Base-by-base conservation (phyloP, 2,888 invertebrate species). In the Pristionchus japonicus region DNA sequence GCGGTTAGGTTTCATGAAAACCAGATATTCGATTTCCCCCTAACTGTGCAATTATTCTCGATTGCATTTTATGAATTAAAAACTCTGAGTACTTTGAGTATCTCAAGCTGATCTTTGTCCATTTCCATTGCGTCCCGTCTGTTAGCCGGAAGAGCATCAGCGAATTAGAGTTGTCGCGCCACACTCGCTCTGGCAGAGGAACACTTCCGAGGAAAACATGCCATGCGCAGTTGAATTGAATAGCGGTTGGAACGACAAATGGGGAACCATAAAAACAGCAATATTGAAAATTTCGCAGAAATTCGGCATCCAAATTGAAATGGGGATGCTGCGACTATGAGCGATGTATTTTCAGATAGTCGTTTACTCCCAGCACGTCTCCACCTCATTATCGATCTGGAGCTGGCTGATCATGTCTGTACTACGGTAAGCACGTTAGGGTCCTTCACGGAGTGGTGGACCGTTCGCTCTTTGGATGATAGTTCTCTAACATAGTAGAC, bases 381-480 rank as follows among this genome's bases (percentile, higher is more conserved):
- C 89, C 31, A 90, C 91, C 9, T 89, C 88, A n/a, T 87, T 90
- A 9, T 88, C 89, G 23, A 91, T 91, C 52, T 91, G 91, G 91
- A 86, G 88, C 47, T 91, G 91, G 91, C 89, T 91, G 1, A 85
- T 91, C 31, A 91, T 91, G 91, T 91, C 91, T 0, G 89, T 88
- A 37, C 88, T 91, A 20, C 67, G 90, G 82, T 90, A 89, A 49
- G 64, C 61, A 17, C 15, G 27, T 6, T 64, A 64, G 31, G 70
- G 37, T 86, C n/a, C n/a, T n/a, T n/a, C n/a, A 37, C 27, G 20
- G 20, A 47, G 20, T 70, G n/a, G 74, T 43, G 34, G 37, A 17
- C 34, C 9, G 70, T 15, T 70, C 70, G 11, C 70, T 23, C 1
- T 34, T 17, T 7, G 2, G 23, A 13, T 70, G 23, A 37, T 67